phyloP scores from a whole-genome alignment of 1,140 invertebrate species.

The Aphaenogaster floridana region DNA sequence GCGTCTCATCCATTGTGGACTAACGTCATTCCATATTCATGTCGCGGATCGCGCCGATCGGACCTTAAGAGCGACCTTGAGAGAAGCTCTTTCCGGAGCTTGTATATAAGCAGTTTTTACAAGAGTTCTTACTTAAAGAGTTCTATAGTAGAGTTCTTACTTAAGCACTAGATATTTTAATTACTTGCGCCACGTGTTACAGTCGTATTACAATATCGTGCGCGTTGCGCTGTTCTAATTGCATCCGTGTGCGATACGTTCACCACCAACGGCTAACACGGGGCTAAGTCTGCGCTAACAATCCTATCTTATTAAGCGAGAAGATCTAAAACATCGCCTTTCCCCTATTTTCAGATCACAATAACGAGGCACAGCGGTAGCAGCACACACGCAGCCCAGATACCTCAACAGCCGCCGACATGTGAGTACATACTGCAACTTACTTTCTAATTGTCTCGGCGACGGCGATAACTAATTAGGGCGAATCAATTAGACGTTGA shows the following conservation, averaged over 20 bases:
- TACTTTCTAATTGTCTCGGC: conserved; percentile 76
- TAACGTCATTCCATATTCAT: neutral
- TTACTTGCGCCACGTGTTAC: conserved; percentile 10
- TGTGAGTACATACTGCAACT: conserved; percentile 79
- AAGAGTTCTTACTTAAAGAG: conserved; percentile 3
- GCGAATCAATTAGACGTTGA: conserved; percentile 46
- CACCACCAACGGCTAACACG: conserved; percentile 25
- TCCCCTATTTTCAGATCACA: conserved; percentile 82
- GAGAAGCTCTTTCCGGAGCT: neutral
- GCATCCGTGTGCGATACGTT: neutral
- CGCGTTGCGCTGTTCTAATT: conserved; percentile 40
- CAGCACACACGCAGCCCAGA: conserved; percentile 82
- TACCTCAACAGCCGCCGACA: conserved; percentile 81
- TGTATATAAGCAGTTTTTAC: neutral
- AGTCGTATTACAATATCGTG: conserved; percentile 36
- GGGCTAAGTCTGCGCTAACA: conserved; percentile 44
- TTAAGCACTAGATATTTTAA: conserved; percentile 4
- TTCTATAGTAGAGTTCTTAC: neutral
- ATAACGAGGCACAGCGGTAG: conserved; percentile 81
- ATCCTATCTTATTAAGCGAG: conserved; percentile 60
- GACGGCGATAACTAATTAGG: conserved; percentile 73
- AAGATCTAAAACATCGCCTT: conserved; percentile 65
- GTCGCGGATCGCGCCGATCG: neutral
- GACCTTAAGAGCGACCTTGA: neutral
- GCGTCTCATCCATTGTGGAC: conserved; percentile 19